Evolutionary conservation across 2,888 invertebrate genomes (phyloP), one percentile per base, ranked within the genome.

Genomic region (Caenorhabditis macrosperma): DNA sequence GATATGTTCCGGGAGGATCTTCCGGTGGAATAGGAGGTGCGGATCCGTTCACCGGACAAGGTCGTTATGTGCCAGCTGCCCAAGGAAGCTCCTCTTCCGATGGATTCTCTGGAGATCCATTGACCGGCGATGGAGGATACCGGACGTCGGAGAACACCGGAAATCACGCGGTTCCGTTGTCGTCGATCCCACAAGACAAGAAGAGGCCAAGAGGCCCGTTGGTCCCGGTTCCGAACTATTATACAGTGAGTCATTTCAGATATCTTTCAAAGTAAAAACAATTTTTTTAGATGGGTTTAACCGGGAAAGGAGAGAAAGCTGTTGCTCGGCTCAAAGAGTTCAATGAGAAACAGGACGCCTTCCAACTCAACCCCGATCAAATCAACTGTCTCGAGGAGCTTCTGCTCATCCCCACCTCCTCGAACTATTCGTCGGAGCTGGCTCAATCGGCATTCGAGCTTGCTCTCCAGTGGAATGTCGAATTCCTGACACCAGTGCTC

Each of bases 401-500:
- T 15, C 48, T 84, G 22, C 20, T 55, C 1, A 38, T 77, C 0
- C 59, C 72, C 9, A 33, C 74, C 10, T 38, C 55, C 15, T 55
- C 68, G 0, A 44, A 67, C n/a, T 57, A 79, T 20, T 54, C 76
- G 1, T 71, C 69, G 0, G 68, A 76, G 3, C 2, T 68, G 10
- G 69, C 71, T 20, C 66, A 61, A 33, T 57, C 79, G 3, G 82
- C 82, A 0, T 67, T 83, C 7, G 83, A 82, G 12, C 71, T 41
- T 0, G 79, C 79, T 38, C 64, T 95, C 69, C 92, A 93, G 74
- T 95, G 95, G 95, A 94, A 94, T 41, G 93, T 93, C 91, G 95
- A 95, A 89, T 93, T 94, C 82, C 93, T 96, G 1, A 96, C 96
- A 90, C 97, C 97, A 0, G 95, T 94, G 5, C 91, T 98, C 85